Base-by-base conservation (phyloP, 1,140 invertebrate species). In the Lutraria rhynchaena region DNA sequence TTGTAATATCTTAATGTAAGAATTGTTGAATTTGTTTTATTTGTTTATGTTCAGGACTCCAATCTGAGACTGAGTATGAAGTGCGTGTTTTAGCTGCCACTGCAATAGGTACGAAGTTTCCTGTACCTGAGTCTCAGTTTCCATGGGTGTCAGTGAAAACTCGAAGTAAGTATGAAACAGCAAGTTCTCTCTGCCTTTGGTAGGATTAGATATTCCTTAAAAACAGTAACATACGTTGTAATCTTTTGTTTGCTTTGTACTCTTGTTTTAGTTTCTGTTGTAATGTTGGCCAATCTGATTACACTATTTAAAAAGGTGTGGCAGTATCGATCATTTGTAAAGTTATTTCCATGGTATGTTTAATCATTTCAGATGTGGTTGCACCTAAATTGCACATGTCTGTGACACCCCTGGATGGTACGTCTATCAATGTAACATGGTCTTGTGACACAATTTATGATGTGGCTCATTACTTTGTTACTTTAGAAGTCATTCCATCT, bases 11-110 rank as follows among this genome's bases (percentile, higher is more conserved):
- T 0, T 13, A 17, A 19, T 58, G 15, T 24, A 17, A 22, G 13
- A 58, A 58, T 58, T 58, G 13, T 24, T 27, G 24, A 27, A 24
- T 58, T 15, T 15, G 33, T 7, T 31, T 11, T 24, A 33, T 11
- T 27, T 27, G 27, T 11, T 11, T 31, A 13, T 58, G 61, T n/a
- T 5, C 31, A 57, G 75, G 75, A 55, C 46, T 78, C 22, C 33
- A 78, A 51, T 27, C 75, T 0, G 44, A 69, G 11, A 78, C 75
- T 2, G 60, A 57, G 22, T 78, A 78, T 31, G 75, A 67, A 46
- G 61, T 78, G n/a, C 27, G 75, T 0, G 53, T 69, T 44, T n/a
- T 78, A n/a, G 75, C 75, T 17, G 60, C 46, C 4, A 78, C 75
- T 3, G 31, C 46, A 0, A 22, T 78, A 0, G 61, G 61, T 2